Base-by-base conservation (phyloP, 2,797 vertebrate species). In the Macroramphosus scolopax region DNA sequence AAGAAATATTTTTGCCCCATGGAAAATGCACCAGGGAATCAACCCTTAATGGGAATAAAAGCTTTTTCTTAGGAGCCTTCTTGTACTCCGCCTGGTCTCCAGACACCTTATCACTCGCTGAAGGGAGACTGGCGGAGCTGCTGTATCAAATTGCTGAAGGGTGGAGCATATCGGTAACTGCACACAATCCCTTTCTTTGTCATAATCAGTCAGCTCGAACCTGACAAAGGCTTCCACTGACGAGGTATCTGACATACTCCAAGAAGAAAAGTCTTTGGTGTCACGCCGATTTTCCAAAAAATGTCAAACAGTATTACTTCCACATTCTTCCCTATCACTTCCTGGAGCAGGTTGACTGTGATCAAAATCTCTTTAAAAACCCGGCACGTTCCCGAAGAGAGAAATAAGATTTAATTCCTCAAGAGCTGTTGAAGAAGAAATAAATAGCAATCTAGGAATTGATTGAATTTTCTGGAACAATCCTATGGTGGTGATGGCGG, bases 121-220 rank as follows among this genome's bases (percentile, higher is more conserved):
- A n/a, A n/a, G 20, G 49, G 49, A 42, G 51, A 8, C 60, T 35
- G 67, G 40, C 34, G 53, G 49, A 63, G 67, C 67, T 51, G 37
- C 14, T 9, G 38, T 24, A 29, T 46, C 59, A 40, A 63, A 63
- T 55, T n/a, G n/a, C n/a, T n/a, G n/a, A n/a, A n/a, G 54, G 49
- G 31, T 44, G 42, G 58, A 71, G 60, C 42, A 1, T 55, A 66
- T 69, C 66, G 34, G 68, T 31, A 15, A 36, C 51, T 5, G 44
- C 72, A 64, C 63, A 51, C 55, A 18, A n/a, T n/a, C n/a, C n/a
- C n/a, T n/a, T n/a, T n/a, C n/a, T n/a, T n/a, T n/a, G n/a, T n/a
- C n/a, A 66, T 65, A 66, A 68, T 69, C 70, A 67, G 58, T 43
- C 44, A 63, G 35, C 75, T 56, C 3, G 1, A 53, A 47, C 48